Base-by-base conservation (phyloP, 2,888 invertebrate genomes). In the Ferdinandea cuprea region DNA sequence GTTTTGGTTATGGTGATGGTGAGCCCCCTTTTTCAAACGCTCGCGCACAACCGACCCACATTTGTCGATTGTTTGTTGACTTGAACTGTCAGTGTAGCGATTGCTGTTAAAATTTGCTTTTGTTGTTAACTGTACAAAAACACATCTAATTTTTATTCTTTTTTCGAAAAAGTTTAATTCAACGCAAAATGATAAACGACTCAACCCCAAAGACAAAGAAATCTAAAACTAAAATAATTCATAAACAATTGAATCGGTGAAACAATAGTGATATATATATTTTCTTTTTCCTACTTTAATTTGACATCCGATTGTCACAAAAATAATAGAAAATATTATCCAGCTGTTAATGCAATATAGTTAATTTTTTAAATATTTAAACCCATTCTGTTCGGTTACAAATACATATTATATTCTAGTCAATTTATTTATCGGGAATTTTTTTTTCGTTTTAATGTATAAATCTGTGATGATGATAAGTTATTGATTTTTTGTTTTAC, bases 21-120 rank as follows among this genome's bases (percentile, higher is more conserved):
- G 71, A 81, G 81, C 77, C 77, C 81, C 76, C 66, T 81, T 80
- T 80, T 80, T 68, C 11, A 42, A 74, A 48, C 61, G 56, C 59
- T 30, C 35, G 21, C 54, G 19, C 61, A 50, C 37, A 42, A 48
- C 21, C 80, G 76, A 76, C 77, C 81, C 81, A 81, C 71, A 77
- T 72, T 77, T 66, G 77, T 77, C 66, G 52, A 71, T 66, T 54
- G 81, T 72, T 81, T 77, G 71, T 77, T 76, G 76, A 76, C 76
- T 58, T 40, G 76, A 71, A 48, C 59, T 72, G 71, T 66, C 66
- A 71, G 32, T 59, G 25, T 40, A 44, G 17, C 48, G 46, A 46
- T 50, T 28, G 58, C 59, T 13, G 42, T 28, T 58, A 48, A 40
- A n/a, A 7, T 15, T 46, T 48, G 13, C 48, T 63, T 65, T 58